Conservation (phyloP, 2,797 vertebrate genomes). For the Diglossa cyanea region DNA sequence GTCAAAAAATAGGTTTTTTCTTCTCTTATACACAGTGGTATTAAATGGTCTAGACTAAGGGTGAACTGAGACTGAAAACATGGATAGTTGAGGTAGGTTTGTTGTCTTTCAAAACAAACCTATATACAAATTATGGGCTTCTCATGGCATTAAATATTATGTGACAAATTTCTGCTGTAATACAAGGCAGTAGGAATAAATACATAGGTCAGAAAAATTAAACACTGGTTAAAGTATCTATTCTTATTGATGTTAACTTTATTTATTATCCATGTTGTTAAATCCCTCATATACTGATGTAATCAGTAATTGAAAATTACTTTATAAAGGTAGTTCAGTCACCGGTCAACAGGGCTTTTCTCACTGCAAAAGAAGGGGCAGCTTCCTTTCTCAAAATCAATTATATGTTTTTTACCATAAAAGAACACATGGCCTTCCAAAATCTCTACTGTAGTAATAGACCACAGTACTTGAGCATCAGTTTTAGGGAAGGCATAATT, state of each 20-base stretch:
- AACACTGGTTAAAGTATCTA: not conserved
- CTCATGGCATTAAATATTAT: not conserved
- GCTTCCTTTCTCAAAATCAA: not conserved
- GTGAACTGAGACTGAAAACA: not conserved
- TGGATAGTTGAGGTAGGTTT: not conserved
- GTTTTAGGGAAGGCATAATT: not conserved
- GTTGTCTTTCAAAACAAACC: not conserved
- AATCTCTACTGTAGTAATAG: not conserved
- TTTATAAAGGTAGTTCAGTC: not conserved
- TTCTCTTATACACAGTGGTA: not conserved
- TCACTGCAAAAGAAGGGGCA: not conserved
- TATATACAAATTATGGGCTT: not conserved
- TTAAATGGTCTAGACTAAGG: not conserved
- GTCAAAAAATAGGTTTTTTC: not conserved
- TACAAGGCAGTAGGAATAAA: not conserved
- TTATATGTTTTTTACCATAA: not conserved
- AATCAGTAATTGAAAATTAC: not conserved
- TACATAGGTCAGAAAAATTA: not conserved
- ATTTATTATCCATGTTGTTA: not conserved
- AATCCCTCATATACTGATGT: not conserved
- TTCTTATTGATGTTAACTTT: not conserved
- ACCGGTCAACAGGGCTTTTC: not conserved
- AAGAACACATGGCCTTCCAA: not conserved
- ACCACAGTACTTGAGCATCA: not conserved
- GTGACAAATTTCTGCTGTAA: not conserved